Conservation (phyloP, 2,888 invertebrate genomes). For the Cancer borealis region DNA sequence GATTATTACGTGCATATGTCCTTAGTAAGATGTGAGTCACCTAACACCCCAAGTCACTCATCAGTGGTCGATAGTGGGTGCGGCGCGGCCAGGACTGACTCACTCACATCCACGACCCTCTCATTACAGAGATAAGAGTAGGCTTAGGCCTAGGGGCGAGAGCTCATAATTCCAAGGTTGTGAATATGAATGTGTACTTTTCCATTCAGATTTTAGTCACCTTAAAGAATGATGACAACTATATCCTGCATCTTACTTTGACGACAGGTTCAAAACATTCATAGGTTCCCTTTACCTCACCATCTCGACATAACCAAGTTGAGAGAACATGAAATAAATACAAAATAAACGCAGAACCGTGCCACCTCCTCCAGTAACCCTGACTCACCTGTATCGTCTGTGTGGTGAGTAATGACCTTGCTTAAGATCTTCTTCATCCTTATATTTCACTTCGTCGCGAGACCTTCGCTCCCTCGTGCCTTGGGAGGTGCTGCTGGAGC, state of each 20-base stretch:
- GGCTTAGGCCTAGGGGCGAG: not conserved
- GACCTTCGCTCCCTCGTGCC: not conserved
- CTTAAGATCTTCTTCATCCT: slow-evolving; percentile 66
- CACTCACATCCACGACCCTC: not conserved
- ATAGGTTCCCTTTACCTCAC: too few relatives aligned
- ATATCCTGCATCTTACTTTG: not conserved
- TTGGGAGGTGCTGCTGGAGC: not conserved
- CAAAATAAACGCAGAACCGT: not conserved
- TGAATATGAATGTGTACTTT: not conserved
- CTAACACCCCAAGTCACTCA: not conserved
- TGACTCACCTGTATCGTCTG: slow-evolving; percentile 57
- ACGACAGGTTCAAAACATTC: not conserved
- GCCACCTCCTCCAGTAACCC: not conserved
- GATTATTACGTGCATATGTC: too few relatives aligned
- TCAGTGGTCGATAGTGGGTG: slow-evolving; percentile 13
- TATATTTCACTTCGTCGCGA: slow-evolving; percentile 4
- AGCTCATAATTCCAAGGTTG: not conserved
- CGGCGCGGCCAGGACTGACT: not conserved
- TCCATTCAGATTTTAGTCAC: not conserved
- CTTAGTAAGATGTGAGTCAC: not conserved
- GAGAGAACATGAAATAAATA: too few relatives aligned
- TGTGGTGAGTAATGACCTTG: slow-evolving; percentile 59
- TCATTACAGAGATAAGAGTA: slow-evolving; percentile 24
- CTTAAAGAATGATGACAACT: not conserved
- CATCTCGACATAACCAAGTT: too few relatives aligned